Evolutionary conservation across 2,113 vertebrate genomes (phyloP), one percentile per base, ranked within the genome.

Genomic region (Ariopsis seemanni): DNA sequence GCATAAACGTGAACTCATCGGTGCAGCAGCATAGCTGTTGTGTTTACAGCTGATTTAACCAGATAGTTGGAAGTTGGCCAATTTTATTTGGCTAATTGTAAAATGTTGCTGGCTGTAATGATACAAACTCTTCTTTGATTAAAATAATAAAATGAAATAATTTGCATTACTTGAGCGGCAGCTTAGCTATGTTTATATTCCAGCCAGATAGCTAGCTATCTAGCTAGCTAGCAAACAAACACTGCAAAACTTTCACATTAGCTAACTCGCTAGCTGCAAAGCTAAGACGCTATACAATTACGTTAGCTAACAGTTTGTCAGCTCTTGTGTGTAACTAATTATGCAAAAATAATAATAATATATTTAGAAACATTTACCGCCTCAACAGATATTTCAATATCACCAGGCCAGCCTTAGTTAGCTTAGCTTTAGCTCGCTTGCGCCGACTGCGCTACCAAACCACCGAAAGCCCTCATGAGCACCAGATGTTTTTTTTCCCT

Each of bases 181-280:
- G 25, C 57, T 75, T 60, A 7, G 30, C 55, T 18, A 48, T 42
- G 9, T 25, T 12, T 48, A 14, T 48, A 14, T 48, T 48, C 79
- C 79, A 85, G 50, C 10, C n/a, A 55, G 27, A 0, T 22, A 71
- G 27, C 34, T 42, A 42, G 34, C 83, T 20, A 58, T 53, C 53
- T 34, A 72, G 27, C 30, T 30, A 30, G 30, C 53, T 34, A 72
- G 27, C 30, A 1, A 30, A 1, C 22, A 75, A 75, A 75, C 72
- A n/a, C 84, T n/a, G 55, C 22, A 75, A 85, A 84, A 85, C 69
- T 85, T 85, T 85, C 18, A n/a, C 1, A 58, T 69, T 74, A 83
- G 62, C 67, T 7, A 74, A 42, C 42, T 42, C 42, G 27, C 48
- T 83, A 34, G 82, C 84, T 86, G 10, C 57, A 81, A 22, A 20